Evolutionary conservation across 2,797 vertebrate genomes (phyloP).

Genomic region (Betta splendens): DNA sequence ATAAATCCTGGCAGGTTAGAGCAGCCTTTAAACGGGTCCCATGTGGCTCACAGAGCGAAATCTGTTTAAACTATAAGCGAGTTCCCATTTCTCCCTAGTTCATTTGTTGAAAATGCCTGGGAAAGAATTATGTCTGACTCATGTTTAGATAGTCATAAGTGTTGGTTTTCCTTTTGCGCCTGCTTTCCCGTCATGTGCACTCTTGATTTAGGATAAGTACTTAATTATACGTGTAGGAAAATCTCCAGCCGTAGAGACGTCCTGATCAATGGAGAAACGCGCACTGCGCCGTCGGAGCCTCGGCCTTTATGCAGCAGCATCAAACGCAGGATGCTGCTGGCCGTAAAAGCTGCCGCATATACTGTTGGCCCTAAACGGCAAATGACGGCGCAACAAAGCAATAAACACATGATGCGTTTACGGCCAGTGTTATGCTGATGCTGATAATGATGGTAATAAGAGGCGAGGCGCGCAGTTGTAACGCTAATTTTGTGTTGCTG

Average conservation of each 20-base stretch:
- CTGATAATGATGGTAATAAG: slow-evolving; percentile 72
- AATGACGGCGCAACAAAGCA: slow-evolving; percentile 32
- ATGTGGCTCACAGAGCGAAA: background rate
- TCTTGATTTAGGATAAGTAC: background rate
- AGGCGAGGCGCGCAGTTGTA: slow-evolving; percentile 55
- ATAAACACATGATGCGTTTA: slow-evolving; percentile 17
- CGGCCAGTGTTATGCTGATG: slow-evolving; percentile 70
- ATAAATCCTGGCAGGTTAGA: too few species aligned
- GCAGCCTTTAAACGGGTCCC: background rate
- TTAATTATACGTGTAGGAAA: slow-evolving; percentile 10
- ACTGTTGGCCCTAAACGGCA: slow-evolving; percentile 16
- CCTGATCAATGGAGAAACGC: background rate
- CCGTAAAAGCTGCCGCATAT: background rate
- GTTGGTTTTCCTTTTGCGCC: slow-evolving; percentile 30
- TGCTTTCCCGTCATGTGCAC: slow-evolving; percentile 10
- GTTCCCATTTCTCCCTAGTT: background rate
- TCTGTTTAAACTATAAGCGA: background rate
- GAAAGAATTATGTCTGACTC: slow-evolving; percentile 48
- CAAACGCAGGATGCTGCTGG: slow-evolving; percentile 34
- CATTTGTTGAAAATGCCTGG: slow-evolving; percentile 22
- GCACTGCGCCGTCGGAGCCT: background rate
- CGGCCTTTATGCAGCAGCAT: background rate
- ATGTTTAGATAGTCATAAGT: slow-evolving; percentile 35
- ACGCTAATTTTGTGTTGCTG: slow-evolving; percentile 57
- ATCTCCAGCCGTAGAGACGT: background rate